Conservation (phyloP, 2,113 vertebrate species). For the Nestor notabilis region DNA sequence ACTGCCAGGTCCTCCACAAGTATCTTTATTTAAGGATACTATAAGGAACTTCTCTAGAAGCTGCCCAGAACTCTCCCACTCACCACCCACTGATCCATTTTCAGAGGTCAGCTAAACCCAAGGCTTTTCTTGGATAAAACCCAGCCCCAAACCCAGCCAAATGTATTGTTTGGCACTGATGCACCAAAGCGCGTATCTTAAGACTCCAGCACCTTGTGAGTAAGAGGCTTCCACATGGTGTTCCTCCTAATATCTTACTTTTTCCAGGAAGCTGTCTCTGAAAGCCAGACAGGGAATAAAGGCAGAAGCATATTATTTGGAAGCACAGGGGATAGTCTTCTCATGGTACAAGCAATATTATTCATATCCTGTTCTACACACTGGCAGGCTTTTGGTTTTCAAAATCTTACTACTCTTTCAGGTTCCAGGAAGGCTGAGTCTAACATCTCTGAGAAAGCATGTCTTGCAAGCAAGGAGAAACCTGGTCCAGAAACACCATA, state of each 20-base stretch:
- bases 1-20: background rate
- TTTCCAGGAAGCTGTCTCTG: background rate
- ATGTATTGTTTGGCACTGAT: background rate
- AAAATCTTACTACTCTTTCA: background rate
- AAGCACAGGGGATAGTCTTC: background rate
- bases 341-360: background rate
- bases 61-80: background rate
- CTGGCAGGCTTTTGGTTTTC: background rate
- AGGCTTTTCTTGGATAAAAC: background rate
- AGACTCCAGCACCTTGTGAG: background rate
- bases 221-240: background rate
- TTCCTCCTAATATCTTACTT: background rate
- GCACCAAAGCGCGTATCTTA: rapidly evolving
- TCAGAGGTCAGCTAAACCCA: background rate
- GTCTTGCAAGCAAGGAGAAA: background rate
- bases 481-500: background rate
- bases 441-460: background rate
- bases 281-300: background rate
- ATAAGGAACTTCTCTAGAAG: background rate
- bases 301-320: background rate
- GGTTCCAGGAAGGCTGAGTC: background rate
- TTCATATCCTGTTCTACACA: background rate
- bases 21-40: background rate
- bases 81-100: background rate
- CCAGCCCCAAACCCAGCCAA: background rate